These are phyloP conservation scores for Clinocottus analis DNA, from an alignment of 2,113 vertebrate genomes.

Conservation along the genomic window DNA sequence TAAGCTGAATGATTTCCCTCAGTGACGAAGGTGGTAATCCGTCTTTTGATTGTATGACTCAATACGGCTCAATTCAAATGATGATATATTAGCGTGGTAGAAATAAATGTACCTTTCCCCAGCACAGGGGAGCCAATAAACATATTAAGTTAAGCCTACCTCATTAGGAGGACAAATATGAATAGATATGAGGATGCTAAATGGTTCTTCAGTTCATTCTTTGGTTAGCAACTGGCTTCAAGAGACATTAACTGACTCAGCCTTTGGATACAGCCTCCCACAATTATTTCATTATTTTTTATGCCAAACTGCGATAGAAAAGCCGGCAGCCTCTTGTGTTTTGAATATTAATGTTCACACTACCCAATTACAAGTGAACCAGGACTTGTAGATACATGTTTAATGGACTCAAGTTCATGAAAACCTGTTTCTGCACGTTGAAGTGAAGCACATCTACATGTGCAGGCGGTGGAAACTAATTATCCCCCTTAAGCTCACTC, in stretches of 20 bases:
- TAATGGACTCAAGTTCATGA: neutral
- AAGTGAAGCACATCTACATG: neutral
- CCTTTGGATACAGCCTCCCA: conserved; percentile 12
- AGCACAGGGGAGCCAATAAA: conserved; percentile 46
- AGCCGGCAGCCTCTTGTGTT: neutral
- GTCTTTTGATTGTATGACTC: conserved; percentile 64
- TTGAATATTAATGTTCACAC: neutral
- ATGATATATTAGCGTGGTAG: conserved; percentile 52
- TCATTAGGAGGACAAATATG: conserved; percentile 54
- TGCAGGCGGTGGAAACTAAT: neutral
- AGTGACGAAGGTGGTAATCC: conserved; percentile 72
- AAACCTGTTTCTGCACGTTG: neutral
- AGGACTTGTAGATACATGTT: neutral
- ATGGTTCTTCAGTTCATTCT: conserved; percentile 44
- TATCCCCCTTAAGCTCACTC: neutral
- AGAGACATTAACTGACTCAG: conserved; percentile 28
- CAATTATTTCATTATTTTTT: conserved; percentile 1
- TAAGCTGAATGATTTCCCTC: conserved; percentile 67
- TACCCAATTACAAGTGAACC: neutral
- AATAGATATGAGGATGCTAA: conserved; percentile 40
- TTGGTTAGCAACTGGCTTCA: conserved; percentile 18
- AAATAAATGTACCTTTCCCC: conserved; percentile 44
- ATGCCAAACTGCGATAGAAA: neutral
- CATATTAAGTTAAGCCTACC: conserved; percentile 56
- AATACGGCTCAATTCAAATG: conserved; percentile 53